Base-by-base conservation (phyloP, 2,113 vertebrate species). In the Psettodes erumei region DNA sequence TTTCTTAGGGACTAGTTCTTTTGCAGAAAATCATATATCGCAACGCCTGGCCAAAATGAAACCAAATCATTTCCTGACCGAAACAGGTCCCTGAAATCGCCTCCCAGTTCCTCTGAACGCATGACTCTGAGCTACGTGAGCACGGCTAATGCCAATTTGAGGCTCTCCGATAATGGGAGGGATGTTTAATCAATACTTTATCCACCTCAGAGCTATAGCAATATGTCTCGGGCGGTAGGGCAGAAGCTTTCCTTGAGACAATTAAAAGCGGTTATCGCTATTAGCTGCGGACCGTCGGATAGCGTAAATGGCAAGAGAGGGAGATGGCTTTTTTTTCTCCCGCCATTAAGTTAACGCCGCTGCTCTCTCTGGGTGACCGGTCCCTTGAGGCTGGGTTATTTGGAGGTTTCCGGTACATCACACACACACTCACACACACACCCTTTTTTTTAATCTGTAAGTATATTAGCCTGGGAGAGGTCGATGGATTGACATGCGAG, bases 171-270 rank as follows among this genome's bases (percentile, higher is more conserved):
- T 85, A 82, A 75, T 53, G 27, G 75, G 76, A 55, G 8, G 32
- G 54, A 75, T n/a, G 81, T 65, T 83, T 43, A 88, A 88, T 89
- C 87, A 78, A 87, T 90, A 83, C 71, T 75, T 86, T 83, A 87
- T 86, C 77, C 86, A 75, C 62, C 75, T 61, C 64, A 32, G 25
- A 37, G 59, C 42, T 32, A 62, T 0, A 59, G 60, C 56, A 35
- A 72, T 45, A 62, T 10, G 19, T 77, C 64, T 75, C 12, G 6
- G n/a, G 28, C 71, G 25, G 4, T 6, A 40, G 64, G 19, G 30
- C 54, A 40, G 21, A 25, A 8, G 35, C 43, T 77, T 78, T 74
- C 56, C 35, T 18, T 42, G 35, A 84, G 59, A 79, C 59, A 85
- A 85, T 86, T 85, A 74, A 80, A 81, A 63, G 53, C 1, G 16